phyloP scores from a whole-genome alignment of 2,888 invertebrate species.

The Schizotus pectinicornis region DNA sequence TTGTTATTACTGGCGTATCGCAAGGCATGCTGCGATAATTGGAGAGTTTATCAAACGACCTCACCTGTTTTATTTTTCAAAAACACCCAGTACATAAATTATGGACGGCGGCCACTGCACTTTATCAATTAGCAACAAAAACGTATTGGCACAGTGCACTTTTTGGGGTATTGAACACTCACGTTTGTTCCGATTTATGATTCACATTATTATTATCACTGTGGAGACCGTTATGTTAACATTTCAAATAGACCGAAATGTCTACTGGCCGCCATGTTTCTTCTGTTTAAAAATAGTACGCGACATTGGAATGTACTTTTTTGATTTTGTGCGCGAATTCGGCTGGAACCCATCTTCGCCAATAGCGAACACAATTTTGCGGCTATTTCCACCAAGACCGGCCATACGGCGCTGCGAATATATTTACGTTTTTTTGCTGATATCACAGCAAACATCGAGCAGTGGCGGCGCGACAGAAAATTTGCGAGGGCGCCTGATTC shows the following conservation, averaged over 20 bases:
- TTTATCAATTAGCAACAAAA: constrained; percentile 9
- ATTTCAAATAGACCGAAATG: constrained; percentile 47
- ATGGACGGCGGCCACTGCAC: constrained; percentile 30
- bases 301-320: constrained; percentile 49
- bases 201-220: constrained; percentile 32
- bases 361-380: no score
- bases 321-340: constrained; percentile 30
- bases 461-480: no score
- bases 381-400: no score
- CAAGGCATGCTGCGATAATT: no score
- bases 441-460: no score
- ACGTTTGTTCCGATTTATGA: not conserved
- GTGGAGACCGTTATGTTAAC: constrained; percentile 42
- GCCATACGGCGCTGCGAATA: no score
- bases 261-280: constrained; percentile 53
- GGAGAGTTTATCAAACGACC: not conserved
- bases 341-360: not conserved
- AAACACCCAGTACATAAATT: constrained; percentile 38
- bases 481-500: no score
- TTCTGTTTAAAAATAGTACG: constrained; percentile 56
- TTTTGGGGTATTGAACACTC: constrained; percentile 10
- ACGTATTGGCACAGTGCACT: constrained; percentile 3
- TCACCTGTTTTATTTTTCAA: constrained; percentile 33
- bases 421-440: no score
- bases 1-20: not conserved